Percentiles rank a stretch among this genome's conserved stretches.
These are phyloP conservation scores for Phyllopteryx taeniolatus DNA, from an alignment of 2,113 vertebrate species.

Conservation along the genomic window DNA sequence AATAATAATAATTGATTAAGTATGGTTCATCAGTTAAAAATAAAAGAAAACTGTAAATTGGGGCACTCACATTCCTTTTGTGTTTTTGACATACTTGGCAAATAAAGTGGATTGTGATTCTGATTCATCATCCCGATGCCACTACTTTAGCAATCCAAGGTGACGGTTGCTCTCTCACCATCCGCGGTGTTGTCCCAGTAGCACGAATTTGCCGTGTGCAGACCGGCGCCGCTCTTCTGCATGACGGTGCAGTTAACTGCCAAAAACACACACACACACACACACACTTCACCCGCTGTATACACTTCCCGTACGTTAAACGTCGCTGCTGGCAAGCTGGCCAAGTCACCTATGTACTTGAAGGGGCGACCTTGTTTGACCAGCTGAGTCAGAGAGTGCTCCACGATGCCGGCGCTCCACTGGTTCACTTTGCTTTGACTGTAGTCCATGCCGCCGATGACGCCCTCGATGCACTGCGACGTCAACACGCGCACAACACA, in stretches of 20 bases:
- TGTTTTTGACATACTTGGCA: too few relatives aligned
- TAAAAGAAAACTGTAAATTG: too few relatives aligned
- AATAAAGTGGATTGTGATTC: not conserved
- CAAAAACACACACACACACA: constrained; percentile 18
- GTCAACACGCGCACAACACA: constrained; percentile 15
- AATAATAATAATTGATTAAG: too few relatives aligned
- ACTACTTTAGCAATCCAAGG: not conserved
- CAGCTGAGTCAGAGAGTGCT: constrained; percentile 87
- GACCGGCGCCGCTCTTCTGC: constrained; percentile 92
- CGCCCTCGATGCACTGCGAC: constrained; percentile 85
- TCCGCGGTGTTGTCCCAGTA: constrained; percentile 97
- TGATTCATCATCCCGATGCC: not conserved
- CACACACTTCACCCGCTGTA: not conserved
- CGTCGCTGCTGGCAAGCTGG: not conserved
- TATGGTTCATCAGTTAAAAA: too few relatives aligned
- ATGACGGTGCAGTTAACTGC: constrained; percentile 92
- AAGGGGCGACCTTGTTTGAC: constrained; percentile 93
- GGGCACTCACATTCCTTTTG: too few relatives aligned
- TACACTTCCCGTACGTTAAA: not conserved
- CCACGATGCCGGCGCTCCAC: constrained; percentile 92
- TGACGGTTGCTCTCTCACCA: constrained; percentile 69
- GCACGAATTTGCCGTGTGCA: constrained; percentile 94
- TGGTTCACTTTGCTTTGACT: constrained; percentile 92
- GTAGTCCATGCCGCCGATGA: constrained; percentile 90
- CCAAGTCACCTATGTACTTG: constrained; percentile 87